A percentile compares a stretch with the other conserved stretches of the same genome.
Evolutionary conservation across 2,888 invertebrate genomes (phyloP).

Genomic region (Clepsis dumicolana): DNA sequence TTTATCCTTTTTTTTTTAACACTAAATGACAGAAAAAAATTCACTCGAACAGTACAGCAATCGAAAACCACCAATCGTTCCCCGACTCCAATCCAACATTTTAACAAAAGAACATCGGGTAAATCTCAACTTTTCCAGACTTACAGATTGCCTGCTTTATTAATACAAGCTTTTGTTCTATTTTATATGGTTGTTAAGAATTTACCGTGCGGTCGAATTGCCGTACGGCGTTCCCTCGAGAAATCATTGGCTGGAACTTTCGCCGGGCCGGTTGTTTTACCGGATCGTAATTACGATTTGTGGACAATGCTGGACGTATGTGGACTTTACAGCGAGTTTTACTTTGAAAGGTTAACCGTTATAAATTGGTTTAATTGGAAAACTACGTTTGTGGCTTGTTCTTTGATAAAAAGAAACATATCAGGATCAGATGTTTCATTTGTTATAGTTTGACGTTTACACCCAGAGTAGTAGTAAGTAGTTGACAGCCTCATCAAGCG

Average conservation of each 20-base stretch:
- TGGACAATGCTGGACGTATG: slow-evolving; percentile 16
- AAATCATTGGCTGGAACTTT: slow-evolving; percentile 22
- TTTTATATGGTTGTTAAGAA: slow-evolving; percentile 31
- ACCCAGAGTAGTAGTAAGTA: too few species aligned
- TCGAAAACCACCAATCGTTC: background rate
- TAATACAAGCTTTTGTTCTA: slow-evolving; percentile 16
- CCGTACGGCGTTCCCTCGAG: slow-evolving; percentile 12
- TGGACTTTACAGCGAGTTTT: background rate
- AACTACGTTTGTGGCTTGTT: too few species aligned
- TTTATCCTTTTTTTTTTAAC: too few species aligned
- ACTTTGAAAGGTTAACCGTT: background rate
- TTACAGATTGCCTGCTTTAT: slow-evolving; percentile 12
- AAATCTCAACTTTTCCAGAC: slow-evolving; percentile 4
- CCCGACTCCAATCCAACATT: background rate
- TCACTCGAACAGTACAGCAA: too few species aligned
- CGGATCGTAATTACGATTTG: slow-evolving; percentile 26
- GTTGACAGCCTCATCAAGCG: too few species aligned
- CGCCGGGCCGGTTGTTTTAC: slow-evolving; percentile 4
- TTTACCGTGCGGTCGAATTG: slow-evolving; percentile 19
- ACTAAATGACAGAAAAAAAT: too few species aligned
- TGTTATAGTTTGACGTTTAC: too few species aligned
- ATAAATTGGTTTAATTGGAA: background rate
- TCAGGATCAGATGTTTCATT: too few species aligned
- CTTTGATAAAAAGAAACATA: too few species aligned
- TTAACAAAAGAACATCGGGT: background rate